These are phyloP conservation scores for Cliona cf. orientalis DNA, from an alignment of 37 sponge, comb jelly and placozoan species.

Conservation along the genomic window DNA sequence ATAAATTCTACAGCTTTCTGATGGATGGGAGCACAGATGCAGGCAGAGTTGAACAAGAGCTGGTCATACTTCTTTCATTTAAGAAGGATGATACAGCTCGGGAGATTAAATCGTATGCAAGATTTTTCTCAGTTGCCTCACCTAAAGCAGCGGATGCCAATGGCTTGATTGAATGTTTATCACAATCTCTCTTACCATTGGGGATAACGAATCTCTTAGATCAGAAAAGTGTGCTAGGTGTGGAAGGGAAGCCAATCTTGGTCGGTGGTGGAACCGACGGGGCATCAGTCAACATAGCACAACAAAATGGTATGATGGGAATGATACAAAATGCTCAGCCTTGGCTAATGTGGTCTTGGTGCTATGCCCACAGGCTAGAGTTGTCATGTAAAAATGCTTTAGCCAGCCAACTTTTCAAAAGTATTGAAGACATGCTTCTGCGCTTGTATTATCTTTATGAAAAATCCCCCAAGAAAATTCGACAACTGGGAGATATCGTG, in stretches of 20 bases:
- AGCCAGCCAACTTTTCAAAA: slow-evolving; percentile 19
- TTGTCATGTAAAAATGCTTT: slow-evolving; percentile 64
- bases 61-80: slow-evolving; percentile 20
- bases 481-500: slow-evolving; percentile 44
- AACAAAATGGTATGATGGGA: slow-evolving; percentile 59
- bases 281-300: slow-evolving; percentile 64
- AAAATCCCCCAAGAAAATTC: slow-evolving; percentile 56
- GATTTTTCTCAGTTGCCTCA: slow-evolving; percentile 14
- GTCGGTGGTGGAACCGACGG: slow-evolving; percentile 45
- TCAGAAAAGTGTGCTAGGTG: neutral
- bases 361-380: slow-evolving; percentile 64
- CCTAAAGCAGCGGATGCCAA: slow-evolving; percentile 52
- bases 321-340: slow-evolving; percentile 32
- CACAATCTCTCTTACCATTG: slow-evolving; percentile 30
- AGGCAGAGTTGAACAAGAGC: slow-evolving; percentile 57
- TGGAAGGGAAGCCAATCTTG: slow-evolving; percentile 5
- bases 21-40: slow-evolving; percentile 65
- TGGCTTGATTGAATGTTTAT: slow-evolving; percentile 54
- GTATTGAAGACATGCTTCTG: slow-evolving; percentile 71
- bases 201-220: slow-evolving; percentile 45
- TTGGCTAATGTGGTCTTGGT: slow-evolving; percentile 55
- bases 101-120: slow-evolving; percentile 35
- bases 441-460: slow-evolving; percentile 44
- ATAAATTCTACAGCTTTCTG: slow-evolving; percentile 55
- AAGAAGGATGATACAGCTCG: slow-evolving; percentile 24